Percentiles rank a stretch among this genome's conserved stretches.
Evolutionary conservation across 2,888 invertebrate genomes (phyloP).

Genomic region (Criorhina ranunculi): DNA sequence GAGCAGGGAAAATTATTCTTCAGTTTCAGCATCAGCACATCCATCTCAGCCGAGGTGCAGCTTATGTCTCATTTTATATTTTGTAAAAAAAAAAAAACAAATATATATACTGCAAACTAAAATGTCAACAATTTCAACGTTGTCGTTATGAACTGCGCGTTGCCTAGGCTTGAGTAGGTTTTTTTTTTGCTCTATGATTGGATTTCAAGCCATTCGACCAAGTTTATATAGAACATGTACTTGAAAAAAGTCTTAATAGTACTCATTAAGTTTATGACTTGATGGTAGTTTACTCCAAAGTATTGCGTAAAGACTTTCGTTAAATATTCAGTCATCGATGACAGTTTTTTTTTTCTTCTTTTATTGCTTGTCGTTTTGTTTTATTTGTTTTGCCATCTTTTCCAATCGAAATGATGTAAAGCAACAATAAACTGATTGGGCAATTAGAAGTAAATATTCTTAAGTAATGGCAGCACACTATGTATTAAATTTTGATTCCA

Average conservation of each 20-base stretch:
- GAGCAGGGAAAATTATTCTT: neutral
- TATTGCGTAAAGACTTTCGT: constrained; percentile 60
- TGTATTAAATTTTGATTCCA: neutral
- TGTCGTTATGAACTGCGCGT: constrained; percentile 4
- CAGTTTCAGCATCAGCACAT: constrained; percentile 14
- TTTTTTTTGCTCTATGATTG: constrained; percentile 36
- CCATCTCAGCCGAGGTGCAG: constrained; percentile 30
- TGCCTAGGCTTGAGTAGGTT: constrained; percentile 26
- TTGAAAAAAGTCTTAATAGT: constrained; percentile 48
- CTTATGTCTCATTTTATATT: constrained; percentile 20
- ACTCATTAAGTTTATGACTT: constrained; percentile 48
- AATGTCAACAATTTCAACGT: constrained; percentile 54
- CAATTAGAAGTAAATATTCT: constrained; percentile 22
- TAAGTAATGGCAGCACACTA: constrained; percentile 24
- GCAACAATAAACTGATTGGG: constrained; percentile 35
- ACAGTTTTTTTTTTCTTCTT: constrained; percentile 8
- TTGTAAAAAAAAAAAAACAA: constrained; percentile 10
- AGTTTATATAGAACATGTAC: constrained; percentile 56
- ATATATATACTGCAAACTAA: constrained; percentile 33
- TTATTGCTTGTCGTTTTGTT: constrained; percentile 15
- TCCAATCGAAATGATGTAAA: constrained; percentile 11
- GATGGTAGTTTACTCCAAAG: constrained; percentile 3
- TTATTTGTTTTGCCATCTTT: neutral
- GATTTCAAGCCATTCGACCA: constrained; percentile 36
- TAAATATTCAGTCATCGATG: constrained; percentile 61